A percentile compares a stretch with the other conserved stretches of the same genome.
phyloP scores from a whole-genome alignment of 2,113 vertebrate species.

The Phodopus roborovskii region DNA sequence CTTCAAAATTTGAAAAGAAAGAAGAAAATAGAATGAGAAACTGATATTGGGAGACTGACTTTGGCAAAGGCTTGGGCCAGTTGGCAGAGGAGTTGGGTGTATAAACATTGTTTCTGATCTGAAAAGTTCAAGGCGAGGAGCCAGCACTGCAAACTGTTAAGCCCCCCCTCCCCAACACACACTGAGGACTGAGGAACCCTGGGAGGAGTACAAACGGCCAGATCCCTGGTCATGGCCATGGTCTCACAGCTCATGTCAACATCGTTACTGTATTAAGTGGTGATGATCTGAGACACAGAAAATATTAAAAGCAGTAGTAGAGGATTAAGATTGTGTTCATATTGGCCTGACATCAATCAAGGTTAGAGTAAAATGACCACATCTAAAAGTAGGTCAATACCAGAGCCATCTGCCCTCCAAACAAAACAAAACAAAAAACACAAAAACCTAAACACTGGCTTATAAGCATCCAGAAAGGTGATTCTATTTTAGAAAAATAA shows the following conservation, averaged over 20 bases:
- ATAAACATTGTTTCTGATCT: slow-evolving; percentile 28
- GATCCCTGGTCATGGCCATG: not conserved
- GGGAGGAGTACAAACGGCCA: not conserved
- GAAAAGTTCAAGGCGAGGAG: slow-evolving; percentile 16
- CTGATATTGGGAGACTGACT: not conserved
- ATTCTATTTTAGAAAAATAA: slow-evolving; percentile 26
- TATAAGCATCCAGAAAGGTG: slow-evolving; percentile 49
- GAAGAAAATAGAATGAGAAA: slow-evolving; percentile 18
- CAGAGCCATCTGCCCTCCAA: slow-evolving; percentile 54
- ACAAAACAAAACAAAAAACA: not conserved
- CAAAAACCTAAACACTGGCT: slow-evolving; percentile 19
- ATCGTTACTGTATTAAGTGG: not conserved
- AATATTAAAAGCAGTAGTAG: slow-evolving; percentile 28
- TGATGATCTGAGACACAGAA: not conserved
- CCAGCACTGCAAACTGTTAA: not conserved
- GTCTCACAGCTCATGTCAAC: not conserved
- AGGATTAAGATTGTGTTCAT: slow-evolving; percentile 1
- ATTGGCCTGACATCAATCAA: slow-evolving; percentile 50
- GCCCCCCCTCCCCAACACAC: not conserved
- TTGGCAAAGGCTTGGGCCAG: slow-evolving; percentile 1
- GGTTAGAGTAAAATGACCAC: slow-evolving; percentile 57
- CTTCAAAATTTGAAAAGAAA: slow-evolving; percentile 31
- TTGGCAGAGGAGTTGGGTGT: not conserved
- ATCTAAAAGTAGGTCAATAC: slow-evolving; percentile 69
- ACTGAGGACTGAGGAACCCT: not conserved